Conservation (phyloP, 2,888 invertebrate genomes). For the Drosophila fulvimacula region DNA sequence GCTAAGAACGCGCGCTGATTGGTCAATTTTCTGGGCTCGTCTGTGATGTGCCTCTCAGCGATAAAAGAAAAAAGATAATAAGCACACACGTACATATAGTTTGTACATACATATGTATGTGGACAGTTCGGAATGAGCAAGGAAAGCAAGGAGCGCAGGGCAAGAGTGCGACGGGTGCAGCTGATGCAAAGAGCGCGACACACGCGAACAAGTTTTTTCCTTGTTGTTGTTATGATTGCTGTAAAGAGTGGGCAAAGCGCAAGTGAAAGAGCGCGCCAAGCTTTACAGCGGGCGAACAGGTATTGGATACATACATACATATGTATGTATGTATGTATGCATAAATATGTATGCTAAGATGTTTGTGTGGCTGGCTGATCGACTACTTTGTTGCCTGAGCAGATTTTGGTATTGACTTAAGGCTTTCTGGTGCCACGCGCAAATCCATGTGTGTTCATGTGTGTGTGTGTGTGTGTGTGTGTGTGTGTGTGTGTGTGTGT, state of each 20-base stretch:
- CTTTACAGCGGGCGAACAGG: constrained; percentile 58
- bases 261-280: constrained; percentile 45
- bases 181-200: constrained; percentile 53
- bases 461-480: constrained; percentile 10
- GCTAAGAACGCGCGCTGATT: constrained; percentile 57
- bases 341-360: constrained; percentile 13
- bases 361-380: constrained; percentile 25
- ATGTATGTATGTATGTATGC: constrained; percentile 18
- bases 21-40: constrained; percentile 74
- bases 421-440: constrained; percentile 52
- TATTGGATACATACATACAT: constrained; percentile 38
- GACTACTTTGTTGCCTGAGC: constrained; percentile 55
- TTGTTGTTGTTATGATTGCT: not conserved
- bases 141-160: constrained; percentile 31
- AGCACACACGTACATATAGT: not conserved
- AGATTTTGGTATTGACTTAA: constrained; percentile 52
- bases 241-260: constrained; percentile 38
- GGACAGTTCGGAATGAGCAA: constrained; percentile 23
- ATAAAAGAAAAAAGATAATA: constrained; percentile 30
- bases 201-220: constrained; percentile 49
- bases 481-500: constrained; percentile 2
- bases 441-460: constrained; percentile 12
- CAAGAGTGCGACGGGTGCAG: constrained; percentile 6
- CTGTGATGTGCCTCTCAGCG: constrained; percentile 46
- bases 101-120: constrained; percentile 14